phyloP scores from a whole-genome alignment of 2,113 vertebrate species.

The Rhizomys pruinosus region DNA sequence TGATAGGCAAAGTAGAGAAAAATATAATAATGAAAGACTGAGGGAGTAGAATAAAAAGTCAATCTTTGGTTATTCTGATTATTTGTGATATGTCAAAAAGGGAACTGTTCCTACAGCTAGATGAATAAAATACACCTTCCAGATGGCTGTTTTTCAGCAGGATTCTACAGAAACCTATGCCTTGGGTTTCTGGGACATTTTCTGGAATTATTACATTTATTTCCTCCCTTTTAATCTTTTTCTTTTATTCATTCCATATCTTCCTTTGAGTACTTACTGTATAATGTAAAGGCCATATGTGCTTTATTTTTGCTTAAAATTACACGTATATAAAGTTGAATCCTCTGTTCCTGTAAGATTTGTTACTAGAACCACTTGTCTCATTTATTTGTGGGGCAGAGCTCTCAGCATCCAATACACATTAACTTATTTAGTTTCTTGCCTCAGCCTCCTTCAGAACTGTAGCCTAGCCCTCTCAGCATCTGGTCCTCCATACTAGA shows the following conservation, averaged over 20 bases:
- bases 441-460: background rate
- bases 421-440: background rate
- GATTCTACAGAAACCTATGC: constrained; percentile 14
- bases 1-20: constrained; percentile 44
- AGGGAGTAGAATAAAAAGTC: background rate
- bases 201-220: constrained; percentile 21
- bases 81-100: constrained; percentile 46
- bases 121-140: constrained; percentile 12
- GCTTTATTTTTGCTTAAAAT: background rate
- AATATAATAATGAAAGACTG: background rate
- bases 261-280: constrained; percentile 4
- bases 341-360: background rate
- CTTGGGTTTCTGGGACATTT: background rate
- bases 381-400: background rate
- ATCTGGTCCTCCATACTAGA: background rate
- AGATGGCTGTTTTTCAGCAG: constrained; percentile 13
- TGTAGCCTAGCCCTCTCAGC: too few species aligned
- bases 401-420: background rate
- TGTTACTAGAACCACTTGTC: constrained; percentile 9
- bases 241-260: background rate
- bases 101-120: background rate
- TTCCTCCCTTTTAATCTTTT: background rate
- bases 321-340: background rate
- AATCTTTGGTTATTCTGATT: constrained; percentile 12
- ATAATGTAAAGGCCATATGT: background rate